These are phyloP conservation scores for Brachyhypopomus gauderio DNA, from an alignment of 2,113 vertebrate species.

Conservation along the genomic window DNA sequence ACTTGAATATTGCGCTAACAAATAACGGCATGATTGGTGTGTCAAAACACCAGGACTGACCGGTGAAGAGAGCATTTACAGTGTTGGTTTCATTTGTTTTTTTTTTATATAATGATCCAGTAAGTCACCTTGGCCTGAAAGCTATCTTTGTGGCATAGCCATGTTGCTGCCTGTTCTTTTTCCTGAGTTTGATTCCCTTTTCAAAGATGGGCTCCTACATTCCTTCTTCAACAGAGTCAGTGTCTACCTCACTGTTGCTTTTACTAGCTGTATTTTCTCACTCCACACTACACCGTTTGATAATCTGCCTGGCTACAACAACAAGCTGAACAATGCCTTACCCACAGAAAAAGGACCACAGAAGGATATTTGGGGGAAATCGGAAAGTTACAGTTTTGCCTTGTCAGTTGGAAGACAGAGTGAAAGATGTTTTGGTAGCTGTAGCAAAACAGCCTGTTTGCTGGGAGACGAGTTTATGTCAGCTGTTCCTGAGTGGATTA, in stretches of 20 bases:
- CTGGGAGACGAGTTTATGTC: constrained; percentile 47
- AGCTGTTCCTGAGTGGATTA: constrained; percentile 62
- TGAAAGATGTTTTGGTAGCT: constrained; percentile 3
- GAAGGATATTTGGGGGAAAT: not conserved
- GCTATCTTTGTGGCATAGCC: constrained; percentile 7
- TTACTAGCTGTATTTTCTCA: constrained; percentile 39
- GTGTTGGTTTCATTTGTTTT: not conserved
- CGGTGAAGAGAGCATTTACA: constrained; percentile 15
- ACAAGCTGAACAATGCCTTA: constrained; percentile 49
- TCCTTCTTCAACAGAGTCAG: not conserved
- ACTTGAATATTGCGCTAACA: constrained; percentile 1
- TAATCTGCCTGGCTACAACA: constrained; percentile 63
- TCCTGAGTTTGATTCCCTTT: constrained; percentile 22
- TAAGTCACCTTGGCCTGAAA: not conserved
- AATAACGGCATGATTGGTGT: constrained; percentile 11
- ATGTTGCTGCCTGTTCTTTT: constrained; percentile 12
- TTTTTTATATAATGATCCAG: constrained; percentile 5
- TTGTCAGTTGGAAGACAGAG: not conserved
- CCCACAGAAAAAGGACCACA: constrained; percentile 11
- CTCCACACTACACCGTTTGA: constrained; percentile 30
- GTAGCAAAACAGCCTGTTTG: constrained; percentile 41
- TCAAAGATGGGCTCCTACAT: not conserved
- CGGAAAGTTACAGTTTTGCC: constrained; percentile 22
- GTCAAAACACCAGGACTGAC: constrained; percentile 13
- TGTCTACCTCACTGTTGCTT: constrained; percentile 10